A percentile compares a stretch with the other conserved stretches of the same genome.
phyloP scores from a whole-genome alignment of 2,888 invertebrate species.

The Chrysolina oricalcia region DNA sequence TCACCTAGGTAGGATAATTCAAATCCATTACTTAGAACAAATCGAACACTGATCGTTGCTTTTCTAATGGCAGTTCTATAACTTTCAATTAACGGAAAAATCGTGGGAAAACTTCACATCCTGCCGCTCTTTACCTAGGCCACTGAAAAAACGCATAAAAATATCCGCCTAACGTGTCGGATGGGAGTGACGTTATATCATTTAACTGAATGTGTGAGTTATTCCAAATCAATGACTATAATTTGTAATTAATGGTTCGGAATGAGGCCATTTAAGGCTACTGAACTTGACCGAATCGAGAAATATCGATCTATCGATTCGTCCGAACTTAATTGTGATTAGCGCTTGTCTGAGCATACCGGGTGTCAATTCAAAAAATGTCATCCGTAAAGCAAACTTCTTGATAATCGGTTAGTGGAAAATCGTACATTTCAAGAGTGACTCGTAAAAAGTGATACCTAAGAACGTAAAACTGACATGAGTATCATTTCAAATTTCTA shows the following conservation, averaged over 20 bases:
- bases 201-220: neutral
- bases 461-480: too few species aligned
- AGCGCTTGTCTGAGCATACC: neutral
- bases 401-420: too few species aligned
- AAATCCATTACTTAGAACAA: too few species aligned
- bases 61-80: neutral
- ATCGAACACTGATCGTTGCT: too few species aligned
- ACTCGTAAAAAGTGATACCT: too few species aligned
- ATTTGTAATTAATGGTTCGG: conserved; percentile 13
- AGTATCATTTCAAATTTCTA: too few species aligned
- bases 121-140: neutral
- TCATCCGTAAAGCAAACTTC: too few species aligned
- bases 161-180: neutral
- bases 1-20: too few species aligned
- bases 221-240: conserved; percentile 4
- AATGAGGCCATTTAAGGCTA: conserved; percentile 17
- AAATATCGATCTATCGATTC: conserved; percentile 13
- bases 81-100: neutral
- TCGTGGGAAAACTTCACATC: neutral
- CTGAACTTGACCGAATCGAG: conserved; percentile 14
- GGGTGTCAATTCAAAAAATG: neutral
- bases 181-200: neutral
- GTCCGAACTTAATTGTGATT: neutral
- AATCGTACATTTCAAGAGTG: too few species aligned
- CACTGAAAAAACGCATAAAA: neutral